Evolutionary conservation across 2,888 invertebrate species (phyloP).

Genomic region (Rhamnusium bicolor): DNA sequence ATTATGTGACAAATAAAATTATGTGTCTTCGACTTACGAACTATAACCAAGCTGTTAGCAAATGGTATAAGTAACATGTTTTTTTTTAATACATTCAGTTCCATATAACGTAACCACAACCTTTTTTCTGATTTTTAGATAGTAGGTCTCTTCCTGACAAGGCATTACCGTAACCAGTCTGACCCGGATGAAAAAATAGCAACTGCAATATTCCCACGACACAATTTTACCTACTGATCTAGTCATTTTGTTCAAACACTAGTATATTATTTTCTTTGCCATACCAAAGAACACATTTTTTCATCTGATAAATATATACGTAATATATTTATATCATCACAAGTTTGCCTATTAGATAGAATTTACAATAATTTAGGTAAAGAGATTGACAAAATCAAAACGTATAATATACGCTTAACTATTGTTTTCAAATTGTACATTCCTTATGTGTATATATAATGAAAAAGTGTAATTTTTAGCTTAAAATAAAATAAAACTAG

Average conservation of each 20-base stretch:
- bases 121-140: constrained; percentile 73
- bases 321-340: constrained; percentile 4
- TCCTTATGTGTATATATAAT: background rate
- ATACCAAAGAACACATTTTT: constrained; percentile 56
- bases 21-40: too few relatives aligned
- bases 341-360: background rate
- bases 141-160: constrained; percentile 86
- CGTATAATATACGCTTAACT: background rate
- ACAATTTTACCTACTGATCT: constrained; percentile 70
- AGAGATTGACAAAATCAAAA: background rate
- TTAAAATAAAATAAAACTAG: background rate
- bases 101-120: too few relatives aligned
- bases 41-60: too few relatives aligned
- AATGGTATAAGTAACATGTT: too few relatives aligned
- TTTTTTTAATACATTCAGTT: too few relatives aligned
- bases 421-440: background rate
- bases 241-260: constrained; percentile 55
- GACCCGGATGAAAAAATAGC: constrained; percentile 83
- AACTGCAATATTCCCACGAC: constrained; percentile 80
- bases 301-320: constrained; percentile 1
- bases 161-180: constrained; percentile 86
- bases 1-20: too few relatives aligned
- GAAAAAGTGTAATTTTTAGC: background rate
- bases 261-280: constrained; percentile 44
- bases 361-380: constrained; percentile 2